These are phyloP conservation scores for Yponomeuta sedellus DNA, from an alignment of 2,888 invertebrate species.

Conservation along the genomic window DNA sequence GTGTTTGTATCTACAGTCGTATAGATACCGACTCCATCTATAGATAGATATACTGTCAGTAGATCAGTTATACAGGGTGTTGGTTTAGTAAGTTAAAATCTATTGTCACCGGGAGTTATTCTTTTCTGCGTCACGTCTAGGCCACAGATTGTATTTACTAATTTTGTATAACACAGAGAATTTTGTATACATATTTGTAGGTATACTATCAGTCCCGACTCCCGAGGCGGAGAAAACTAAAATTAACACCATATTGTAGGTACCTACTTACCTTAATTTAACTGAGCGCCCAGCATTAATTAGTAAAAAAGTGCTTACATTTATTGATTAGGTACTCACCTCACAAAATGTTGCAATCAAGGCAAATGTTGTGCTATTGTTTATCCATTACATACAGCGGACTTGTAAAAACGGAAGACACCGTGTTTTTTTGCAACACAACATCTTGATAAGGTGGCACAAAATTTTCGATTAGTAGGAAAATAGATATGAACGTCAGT, in stretches of 20 bases:
- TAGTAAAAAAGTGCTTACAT: too few relatives aligned
- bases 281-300: too few relatives aligned
- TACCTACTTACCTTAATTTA: background rate
- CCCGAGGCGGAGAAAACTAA: too few relatives aligned
- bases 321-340: background rate
- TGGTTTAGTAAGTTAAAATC: too few relatives aligned
- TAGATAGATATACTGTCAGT: too few relatives aligned
- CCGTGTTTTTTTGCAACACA: conserved; percentile 11
- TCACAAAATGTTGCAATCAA: conserved; percentile 7
- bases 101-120: too few relatives aligned
- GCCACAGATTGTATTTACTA: too few relatives aligned
- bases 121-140: too few relatives aligned
- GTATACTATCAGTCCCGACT: too few relatives aligned
- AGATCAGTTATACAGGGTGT: too few relatives aligned
- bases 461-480: conserved; percentile 1
- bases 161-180: too few relatives aligned
- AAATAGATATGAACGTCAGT: conserved; percentile 13
- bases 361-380: conserved; percentile 4
- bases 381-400: conserved; percentile 3
- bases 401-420: conserved; percentile 14
- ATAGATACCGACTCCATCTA: background rate
- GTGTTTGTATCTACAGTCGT: background rate
- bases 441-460: background rate
- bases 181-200: too few relatives aligned
- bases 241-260: background rate